phyloP scores from a whole-genome alignment of 2,888 invertebrate species.

The Andrena camellia region DNA sequence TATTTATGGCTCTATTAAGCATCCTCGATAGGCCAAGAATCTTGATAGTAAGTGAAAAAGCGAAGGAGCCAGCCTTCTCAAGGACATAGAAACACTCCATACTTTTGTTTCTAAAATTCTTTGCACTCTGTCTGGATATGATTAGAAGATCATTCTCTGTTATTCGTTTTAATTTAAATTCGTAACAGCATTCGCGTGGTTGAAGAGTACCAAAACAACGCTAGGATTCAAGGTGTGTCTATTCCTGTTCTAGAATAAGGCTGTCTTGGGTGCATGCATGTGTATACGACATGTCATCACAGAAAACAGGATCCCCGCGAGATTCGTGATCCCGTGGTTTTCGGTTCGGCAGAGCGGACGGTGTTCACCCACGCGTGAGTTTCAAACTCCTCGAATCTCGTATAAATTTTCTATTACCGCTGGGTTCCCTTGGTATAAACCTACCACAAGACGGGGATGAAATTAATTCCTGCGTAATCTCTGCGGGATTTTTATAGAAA shows the following conservation, averaged over 20 bases:
- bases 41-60: no score
- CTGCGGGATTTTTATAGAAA: slow-evolving; percentile 27
- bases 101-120: no score
- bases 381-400: slow-evolving; percentile 64
- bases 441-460: slow-evolving; percentile 20
- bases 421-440: slow-evolving; percentile 37
- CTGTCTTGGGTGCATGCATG: slow-evolving; percentile 4
- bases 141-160: no score
- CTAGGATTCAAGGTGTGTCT: background rate
- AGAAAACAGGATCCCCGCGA: slow-evolving; percentile 72
- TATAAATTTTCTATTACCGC: slow-evolving; percentile 60
- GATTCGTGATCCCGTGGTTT: slow-evolving; percentile 72
- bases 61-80: no score
- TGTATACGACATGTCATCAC: slow-evolving; percentile 46
- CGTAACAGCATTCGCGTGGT: background rate
- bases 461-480: slow-evolving; percentile 55
- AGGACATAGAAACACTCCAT: no score
- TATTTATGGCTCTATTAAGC: slow-evolving; percentile 41
- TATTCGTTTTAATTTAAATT: no score
- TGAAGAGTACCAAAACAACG: background rate
- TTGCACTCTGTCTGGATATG: no score
- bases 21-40: no score
- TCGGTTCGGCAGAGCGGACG: slow-evolving; percentile 68
- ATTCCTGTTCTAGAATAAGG: background rate
- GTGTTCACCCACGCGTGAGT: slow-evolving; percentile 54